Percentiles rank a stretch among this genome's conserved stretches.
phyloP scores from a whole-genome alignment of 2,888 invertebrate species.

The Noctua fimbriata region DNA sequence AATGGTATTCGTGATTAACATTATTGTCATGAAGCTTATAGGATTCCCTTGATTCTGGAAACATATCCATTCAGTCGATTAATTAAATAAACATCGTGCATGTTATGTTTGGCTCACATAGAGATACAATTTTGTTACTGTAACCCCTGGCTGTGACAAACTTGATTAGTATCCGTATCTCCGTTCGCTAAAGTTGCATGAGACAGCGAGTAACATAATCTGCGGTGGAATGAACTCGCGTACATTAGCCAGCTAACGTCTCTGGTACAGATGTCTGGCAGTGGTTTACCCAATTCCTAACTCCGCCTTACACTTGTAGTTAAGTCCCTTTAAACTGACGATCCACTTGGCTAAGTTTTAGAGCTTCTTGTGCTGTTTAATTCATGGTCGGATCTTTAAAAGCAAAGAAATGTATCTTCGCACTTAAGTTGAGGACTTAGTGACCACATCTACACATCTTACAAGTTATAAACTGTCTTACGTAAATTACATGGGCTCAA shows the following conservation, averaged over 20 bases:
- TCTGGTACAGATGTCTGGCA: conserved; percentile 50
- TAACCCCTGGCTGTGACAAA: conserved; percentile 35
- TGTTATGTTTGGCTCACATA: conserved; percentile 6
- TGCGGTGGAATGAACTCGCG: conserved; percentile 52
- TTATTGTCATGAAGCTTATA: conserved; percentile 3
- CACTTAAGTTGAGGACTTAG: no score
- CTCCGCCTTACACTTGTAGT: conserved; percentile 44
- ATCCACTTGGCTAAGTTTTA: conserved; percentile 49
- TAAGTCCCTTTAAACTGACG: conserved; percentile 37
- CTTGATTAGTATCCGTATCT: conserved; percentile 41
- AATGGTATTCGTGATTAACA: neutral
- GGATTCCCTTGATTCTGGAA: neutral
- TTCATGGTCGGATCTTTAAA: conserved; percentile 11
- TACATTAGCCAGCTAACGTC: conserved; percentile 57
- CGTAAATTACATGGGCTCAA: neutral
- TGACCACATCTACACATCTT: neutral
- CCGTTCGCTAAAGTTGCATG: conserved; percentile 25
- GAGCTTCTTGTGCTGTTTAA: conserved; percentile 32
- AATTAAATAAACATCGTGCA: conserved; percentile 20
- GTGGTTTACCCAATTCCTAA: conserved; percentile 59
- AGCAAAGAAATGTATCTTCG: neutral
- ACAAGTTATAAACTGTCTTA: neutral
- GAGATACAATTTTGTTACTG: conserved; percentile 7
- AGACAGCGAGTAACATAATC: conserved; percentile 32
- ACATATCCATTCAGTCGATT: conserved; percentile 21